Conservation (phyloP, 2,888 invertebrate genomes). For the Chloroclysta siterata region DNA sequence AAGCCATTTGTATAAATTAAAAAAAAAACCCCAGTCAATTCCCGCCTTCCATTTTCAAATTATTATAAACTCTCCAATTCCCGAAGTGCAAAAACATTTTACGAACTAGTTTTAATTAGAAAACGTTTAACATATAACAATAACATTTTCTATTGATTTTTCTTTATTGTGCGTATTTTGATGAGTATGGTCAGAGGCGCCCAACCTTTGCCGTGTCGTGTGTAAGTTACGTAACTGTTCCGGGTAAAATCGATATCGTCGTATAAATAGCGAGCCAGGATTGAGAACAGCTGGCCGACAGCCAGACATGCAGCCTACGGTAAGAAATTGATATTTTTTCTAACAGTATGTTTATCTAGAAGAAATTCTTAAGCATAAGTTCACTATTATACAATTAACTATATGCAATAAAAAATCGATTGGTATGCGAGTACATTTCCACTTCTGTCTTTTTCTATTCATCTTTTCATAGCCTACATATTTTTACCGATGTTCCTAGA, state of each 20-base stretch:
- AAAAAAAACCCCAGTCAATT: slow-evolving; percentile 54
- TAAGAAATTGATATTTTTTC: slow-evolving; percentile 49
- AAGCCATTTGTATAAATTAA: slow-evolving; percentile 59
- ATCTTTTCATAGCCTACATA: neutral
- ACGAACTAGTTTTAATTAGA: slow-evolving; percentile 15
- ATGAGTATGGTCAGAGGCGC: slow-evolving; percentile 66
- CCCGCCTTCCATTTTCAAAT: slow-evolving; percentile 60
- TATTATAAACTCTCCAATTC: slow-evolving; percentile 17
- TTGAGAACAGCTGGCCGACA: slow-evolving; percentile 78
- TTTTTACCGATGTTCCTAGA: neutral
- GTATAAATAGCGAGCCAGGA: slow-evolving; percentile 78
- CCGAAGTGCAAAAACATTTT: slow-evolving; percentile 21
- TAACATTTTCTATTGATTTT: slow-evolving; percentile 45
- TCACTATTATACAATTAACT: neutral
- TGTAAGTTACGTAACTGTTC: slow-evolving; percentile 78
- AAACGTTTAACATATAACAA: slow-evolving; percentile 26
- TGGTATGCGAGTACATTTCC: neutral
- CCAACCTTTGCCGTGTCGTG: slow-evolving; percentile 67
- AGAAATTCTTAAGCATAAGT: neutral
- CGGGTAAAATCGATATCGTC: slow-evolving; percentile 80
- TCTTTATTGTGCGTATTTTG: slow-evolving; percentile 56
- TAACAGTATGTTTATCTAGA: neutral
- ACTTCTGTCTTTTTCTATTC: neutral
- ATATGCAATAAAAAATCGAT: neutral
- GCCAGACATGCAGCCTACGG: slow-evolving; percentile 80